phyloP scores from a whole-genome alignment of 2,113 vertebrate genomes.

The Numida meleagris region DNA sequence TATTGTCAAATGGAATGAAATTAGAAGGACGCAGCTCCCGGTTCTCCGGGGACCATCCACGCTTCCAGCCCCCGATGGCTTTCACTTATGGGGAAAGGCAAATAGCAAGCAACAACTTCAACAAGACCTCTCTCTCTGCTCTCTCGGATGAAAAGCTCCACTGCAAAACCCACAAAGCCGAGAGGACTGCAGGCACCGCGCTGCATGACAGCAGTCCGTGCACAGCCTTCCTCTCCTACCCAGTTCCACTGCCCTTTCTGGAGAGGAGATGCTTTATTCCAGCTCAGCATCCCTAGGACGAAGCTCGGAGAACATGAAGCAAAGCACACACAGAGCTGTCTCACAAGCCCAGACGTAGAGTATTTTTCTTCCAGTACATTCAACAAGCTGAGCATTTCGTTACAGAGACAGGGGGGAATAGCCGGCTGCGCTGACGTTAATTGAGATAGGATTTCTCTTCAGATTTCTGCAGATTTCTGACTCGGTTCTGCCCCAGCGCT shows the following conservation, averaged over 20 bases:
- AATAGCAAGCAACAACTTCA: background rate
- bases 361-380: background rate
- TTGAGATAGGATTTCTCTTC: background rate
- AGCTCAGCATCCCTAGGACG: background rate
- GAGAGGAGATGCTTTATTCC: background rate
- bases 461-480: background rate
- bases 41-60: background rate
- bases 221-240: background rate
- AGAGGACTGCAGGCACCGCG: background rate
- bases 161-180: background rate
- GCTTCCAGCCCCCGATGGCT: background rate
- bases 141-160: background rate
- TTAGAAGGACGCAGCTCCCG: constrained; percentile 30
- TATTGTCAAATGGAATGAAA: constrained; percentile 52
- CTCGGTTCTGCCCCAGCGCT: background rate
- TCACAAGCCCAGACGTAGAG: background rate
- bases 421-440: background rate
- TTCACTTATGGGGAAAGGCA: background rate
- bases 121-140: background rate
- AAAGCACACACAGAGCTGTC: background rate
- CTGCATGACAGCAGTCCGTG: background rate
- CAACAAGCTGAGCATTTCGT: background rate
- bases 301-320: background rate
- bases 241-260: background rate
- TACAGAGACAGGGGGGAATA: background rate